phyloP scores from a whole-genome alignment of 2,797 vertebrate genomes.

The Botia kubotai region DNA sequence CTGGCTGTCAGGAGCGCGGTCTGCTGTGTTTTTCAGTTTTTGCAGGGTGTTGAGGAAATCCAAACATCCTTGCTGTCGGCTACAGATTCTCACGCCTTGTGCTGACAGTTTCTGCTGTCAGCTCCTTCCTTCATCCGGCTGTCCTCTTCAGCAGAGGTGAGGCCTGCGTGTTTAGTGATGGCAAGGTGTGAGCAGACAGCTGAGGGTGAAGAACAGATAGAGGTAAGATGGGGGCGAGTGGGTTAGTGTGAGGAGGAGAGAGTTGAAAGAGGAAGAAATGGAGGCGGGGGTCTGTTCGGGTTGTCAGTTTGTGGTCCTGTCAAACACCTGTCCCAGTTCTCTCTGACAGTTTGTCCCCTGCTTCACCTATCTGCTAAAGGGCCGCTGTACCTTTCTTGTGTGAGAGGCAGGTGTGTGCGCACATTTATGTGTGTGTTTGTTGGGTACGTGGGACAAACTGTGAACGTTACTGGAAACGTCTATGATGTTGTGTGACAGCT shows the following conservation, averaged over 20 bases:
- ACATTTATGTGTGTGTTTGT: constrained; percentile 29
- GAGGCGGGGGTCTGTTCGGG: constrained; percentile 62
- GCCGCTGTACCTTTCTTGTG: constrained; percentile 63
- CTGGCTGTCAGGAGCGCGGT: constrained; percentile 49
- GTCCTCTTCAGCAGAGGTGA: constrained; percentile 76
- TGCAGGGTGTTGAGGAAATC: constrained; percentile 53
- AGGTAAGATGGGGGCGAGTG: constrained; percentile 20
- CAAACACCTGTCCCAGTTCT: constrained; percentile 72
- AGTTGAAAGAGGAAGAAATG: constrained; percentile 7
- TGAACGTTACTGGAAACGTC: constrained; percentile 16
- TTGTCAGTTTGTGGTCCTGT: constrained; percentile 71
- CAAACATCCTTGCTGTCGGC: constrained; percentile 71
- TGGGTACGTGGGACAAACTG: not conserved
- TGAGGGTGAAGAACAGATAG: constrained; percentile 40
- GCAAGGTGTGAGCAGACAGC: constrained; percentile 37
- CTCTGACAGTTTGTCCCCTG: constrained; percentile 74
- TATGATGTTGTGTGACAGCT: not conserved
- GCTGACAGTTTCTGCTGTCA: constrained; percentile 68
- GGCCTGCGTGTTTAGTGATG: constrained; percentile 58
- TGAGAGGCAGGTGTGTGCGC: constrained; percentile 22
- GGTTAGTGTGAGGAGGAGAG: constrained; percentile 6
- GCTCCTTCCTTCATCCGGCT: constrained; percentile 57
- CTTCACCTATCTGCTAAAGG: constrained; percentile 74
- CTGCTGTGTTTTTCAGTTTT: constrained; percentile 44
- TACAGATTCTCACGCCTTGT: constrained; percentile 64